Conservation (phyloP, 92 coral and sea anemone species). For the Nematostella vectensis region DNA sequence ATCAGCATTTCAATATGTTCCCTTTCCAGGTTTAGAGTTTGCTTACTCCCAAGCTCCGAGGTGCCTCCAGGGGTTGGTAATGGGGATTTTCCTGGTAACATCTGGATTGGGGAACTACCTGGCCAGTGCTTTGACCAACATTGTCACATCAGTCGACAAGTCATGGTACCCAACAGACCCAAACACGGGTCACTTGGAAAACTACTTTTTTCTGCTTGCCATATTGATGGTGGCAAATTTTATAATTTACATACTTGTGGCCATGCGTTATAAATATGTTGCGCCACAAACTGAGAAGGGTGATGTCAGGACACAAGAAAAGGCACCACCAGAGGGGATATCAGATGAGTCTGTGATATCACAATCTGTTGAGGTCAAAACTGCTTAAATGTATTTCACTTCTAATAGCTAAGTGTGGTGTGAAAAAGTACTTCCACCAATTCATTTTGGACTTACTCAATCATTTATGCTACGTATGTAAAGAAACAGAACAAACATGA, state of each 20-base stretch:
- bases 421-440: too few species aligned
- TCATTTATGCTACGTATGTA: too few species aligned
- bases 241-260: slow-evolving; percentile 49
- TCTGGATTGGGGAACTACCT: slow-evolving; percentile 62
- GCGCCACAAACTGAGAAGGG: slow-evolving; percentile 6
- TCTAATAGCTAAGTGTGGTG: too few species aligned
- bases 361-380: too few species aligned
- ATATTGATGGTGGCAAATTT: slow-evolving; percentile 68
- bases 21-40: slow-evolving; percentile 64
- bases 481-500: too few species aligned
- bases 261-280: slow-evolving; percentile 52
- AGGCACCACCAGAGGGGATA: too few species aligned
- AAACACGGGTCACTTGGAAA: slow-evolving; percentile 60
- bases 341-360: too few species aligned
- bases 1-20: neutral
- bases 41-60: slow-evolving; percentile 83
- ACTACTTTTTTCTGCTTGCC: slow-evolving; percentile 71
- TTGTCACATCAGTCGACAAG: slow-evolving; percentile 23
- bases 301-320: too few species aligned
- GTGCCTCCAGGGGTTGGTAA: slow-evolving; percentile 68
- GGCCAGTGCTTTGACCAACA: slow-evolving; percentile 52
- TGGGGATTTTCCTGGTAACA: slow-evolving; percentile 73
- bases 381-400: too few species aligned
- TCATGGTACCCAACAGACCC: slow-evolving; percentile 67
- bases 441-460: too few species aligned